Base-by-base conservation (phyloP, 2,888 invertebrate species). In the Watsonalla binaria region DNA sequence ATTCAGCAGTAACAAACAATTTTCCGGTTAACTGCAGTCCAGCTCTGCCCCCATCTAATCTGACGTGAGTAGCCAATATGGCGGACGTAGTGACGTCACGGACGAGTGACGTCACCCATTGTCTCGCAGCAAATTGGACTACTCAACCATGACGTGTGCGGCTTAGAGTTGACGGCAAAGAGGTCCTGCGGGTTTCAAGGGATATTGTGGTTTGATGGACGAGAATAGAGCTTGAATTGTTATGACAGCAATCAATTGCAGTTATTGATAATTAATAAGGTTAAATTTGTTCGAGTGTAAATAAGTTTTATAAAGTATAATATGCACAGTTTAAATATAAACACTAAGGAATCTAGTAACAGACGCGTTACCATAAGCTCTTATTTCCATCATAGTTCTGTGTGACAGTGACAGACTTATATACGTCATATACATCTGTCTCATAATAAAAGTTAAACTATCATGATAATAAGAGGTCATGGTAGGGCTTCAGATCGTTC, bases 71-170 rank as follows among this genome's bases (percentile, higher is more conserved):
- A 8, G 50, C 49, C 53, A 24, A 47, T 13, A 13, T 39, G 14
- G 49, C 45, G 46, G 54, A 51, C 51, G 50, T 49, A 45, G 13
- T 39, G 39, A 47, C 37, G 45, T 52, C 53, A 15, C 48, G 45
- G 46, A 53, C 51, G 47, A 51, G 51, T 54, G 57, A 55, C 55
- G 50, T 55, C 54, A 58, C 53, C 54, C 51, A 34, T 8, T 52
- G 58, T 55, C 58, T 49, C 35, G 15, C 14, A 9, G 14, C 49
- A 49, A 49, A 49, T 49, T 49, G 49, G 49, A 49, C 9, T 11
- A 42, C 11, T 42, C 11, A 42, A 5, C 42, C 11, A 11, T 42
- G 42, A 42, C 42, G 42, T 42, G 11, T 35, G 48, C n/a, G 48
- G 35, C 48, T 13, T 37, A 14, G 52, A 37, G 52, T 47, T 52